phyloP scores from a whole-genome alignment of 2,888 invertebrate genomes.

The Quadroppia sp. region DNA sequence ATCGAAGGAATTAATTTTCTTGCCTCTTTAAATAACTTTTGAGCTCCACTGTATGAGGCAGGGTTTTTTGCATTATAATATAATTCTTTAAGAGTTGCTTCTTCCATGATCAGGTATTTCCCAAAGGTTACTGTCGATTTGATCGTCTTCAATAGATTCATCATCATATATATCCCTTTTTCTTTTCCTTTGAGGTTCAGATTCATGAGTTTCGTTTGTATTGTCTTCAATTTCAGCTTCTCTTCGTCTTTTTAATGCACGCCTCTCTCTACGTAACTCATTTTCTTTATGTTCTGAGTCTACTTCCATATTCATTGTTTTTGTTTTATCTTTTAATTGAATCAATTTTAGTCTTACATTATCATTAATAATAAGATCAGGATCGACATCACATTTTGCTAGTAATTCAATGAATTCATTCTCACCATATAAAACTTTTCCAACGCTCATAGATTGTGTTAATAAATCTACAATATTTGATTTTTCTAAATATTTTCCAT shows the following conservation, averaged over 20 bases:
- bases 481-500: conserved; percentile 5
- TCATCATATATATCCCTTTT: background rate
- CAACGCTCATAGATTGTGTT: background rate
- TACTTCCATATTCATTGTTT: background rate
- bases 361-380: conserved; percentile 18
- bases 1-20: background rate
- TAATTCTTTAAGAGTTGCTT: background rate
- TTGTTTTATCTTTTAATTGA: background rate
- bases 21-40: background rate
- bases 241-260: background rate
- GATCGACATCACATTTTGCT: background rate
- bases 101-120: background rate
- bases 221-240: background rate
- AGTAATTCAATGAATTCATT: conserved; percentile 35
- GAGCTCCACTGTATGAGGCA: background rate
- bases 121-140: background rate
- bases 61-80: conserved; percentile 3
- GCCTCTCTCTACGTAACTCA: too few species aligned
- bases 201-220: background rate
- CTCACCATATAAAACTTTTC: background rate
- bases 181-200: background rate
- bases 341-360: conserved; percentile 8
- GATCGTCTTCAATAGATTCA: background rate
- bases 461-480: conserved; percentile 25
- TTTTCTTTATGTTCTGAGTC: background rate